Conservation (phyloP, 2,888 invertebrate species). For the Cylindroiulus punctatus region DNA sequence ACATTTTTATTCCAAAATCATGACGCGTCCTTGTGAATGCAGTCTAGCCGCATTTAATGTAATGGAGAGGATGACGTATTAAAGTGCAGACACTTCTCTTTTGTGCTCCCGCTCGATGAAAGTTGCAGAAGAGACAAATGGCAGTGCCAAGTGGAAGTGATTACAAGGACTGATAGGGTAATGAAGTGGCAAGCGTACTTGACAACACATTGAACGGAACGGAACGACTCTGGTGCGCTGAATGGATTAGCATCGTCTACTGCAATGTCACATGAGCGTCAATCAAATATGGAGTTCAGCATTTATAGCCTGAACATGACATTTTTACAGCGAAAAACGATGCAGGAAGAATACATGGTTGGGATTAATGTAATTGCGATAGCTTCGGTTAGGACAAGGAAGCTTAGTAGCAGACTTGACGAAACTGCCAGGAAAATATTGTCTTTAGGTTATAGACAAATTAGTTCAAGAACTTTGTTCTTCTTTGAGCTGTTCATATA, state of each 20-base stretch:
- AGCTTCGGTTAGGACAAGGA: background rate
- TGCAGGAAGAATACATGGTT: background rate
- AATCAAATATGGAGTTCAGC: background rate
- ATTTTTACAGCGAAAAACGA: background rate
- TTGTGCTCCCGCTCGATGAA: background rate
- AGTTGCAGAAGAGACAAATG: background rate
- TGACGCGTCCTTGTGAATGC: background rate
- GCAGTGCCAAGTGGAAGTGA: conserved; percentile 11
- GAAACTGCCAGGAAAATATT: no score
- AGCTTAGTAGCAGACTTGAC: background rate
- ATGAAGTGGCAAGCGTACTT: conserved; percentile 2
- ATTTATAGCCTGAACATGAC: background rate
- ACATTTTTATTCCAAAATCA: background rate
- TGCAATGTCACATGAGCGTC: conserved; percentile 1
- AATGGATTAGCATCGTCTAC: conserved; percentile 2
- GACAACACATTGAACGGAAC: background rate
- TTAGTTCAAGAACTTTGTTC: no score
- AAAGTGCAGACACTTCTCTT: conserved; percentile 2
- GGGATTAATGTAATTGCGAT: background rate
- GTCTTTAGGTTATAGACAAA: no score
- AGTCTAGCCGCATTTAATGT: background rate
- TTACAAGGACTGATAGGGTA: conserved; percentile 18
- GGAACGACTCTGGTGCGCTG: background rate
- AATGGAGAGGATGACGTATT: conserved; percentile 1
- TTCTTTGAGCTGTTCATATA: no score